Base-by-base conservation (phyloP, 1,140 invertebrate genomes). In the Papilio dardanus region DNA sequence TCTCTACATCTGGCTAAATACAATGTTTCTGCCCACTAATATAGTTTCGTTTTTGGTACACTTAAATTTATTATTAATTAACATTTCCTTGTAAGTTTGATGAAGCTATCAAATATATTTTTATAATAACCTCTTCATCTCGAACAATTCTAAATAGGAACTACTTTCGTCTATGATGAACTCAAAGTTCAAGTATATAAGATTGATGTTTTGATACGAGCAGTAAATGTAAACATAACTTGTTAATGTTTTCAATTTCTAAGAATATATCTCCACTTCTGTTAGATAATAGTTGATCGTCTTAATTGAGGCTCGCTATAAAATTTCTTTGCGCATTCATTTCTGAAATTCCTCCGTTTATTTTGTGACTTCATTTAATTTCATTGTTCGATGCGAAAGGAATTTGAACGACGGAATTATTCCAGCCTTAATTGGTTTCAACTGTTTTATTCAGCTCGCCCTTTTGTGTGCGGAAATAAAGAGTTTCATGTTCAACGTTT, bases 311-410 rank as follows among this genome's bases (percentile, higher is more conserved):
- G 21, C 54, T 28, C 54, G 54, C n/a, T 14, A 62, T 62, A 62
- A 62, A 62, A 62, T 62, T 50, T 62, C 54, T 62, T 62, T 62
- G n/a, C 54, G 54, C 30, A 62, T 62, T 62, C 54, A 62, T 62
- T 24, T 21, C 14, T 28, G 54, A 62, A 62, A 62, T 62, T 62
- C 54, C 54, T 62, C 54, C 54, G 54, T 62, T 62, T 62, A 62
- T 62, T 62, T 62, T 62, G 54, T 62, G 54, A 62, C 54, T 62
- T 62, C 54, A 62, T 62, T 62, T 62, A 62, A 62, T 62, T 62
- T 62, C 54, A 62, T 62, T 62, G 54, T 62, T 62, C 54, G 21
- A 24, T 62, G 54, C 54, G 54, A 62, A 62, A 62, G 54, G 54
- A 62, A 62, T 62, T 62, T 62, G 54, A 62, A 62, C 30, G 54